These are phyloP conservation scores for Globodera rostochiensis DNA, from an alignment of 1,140 invertebrate genomes.

Conservation along the genomic window DNA sequence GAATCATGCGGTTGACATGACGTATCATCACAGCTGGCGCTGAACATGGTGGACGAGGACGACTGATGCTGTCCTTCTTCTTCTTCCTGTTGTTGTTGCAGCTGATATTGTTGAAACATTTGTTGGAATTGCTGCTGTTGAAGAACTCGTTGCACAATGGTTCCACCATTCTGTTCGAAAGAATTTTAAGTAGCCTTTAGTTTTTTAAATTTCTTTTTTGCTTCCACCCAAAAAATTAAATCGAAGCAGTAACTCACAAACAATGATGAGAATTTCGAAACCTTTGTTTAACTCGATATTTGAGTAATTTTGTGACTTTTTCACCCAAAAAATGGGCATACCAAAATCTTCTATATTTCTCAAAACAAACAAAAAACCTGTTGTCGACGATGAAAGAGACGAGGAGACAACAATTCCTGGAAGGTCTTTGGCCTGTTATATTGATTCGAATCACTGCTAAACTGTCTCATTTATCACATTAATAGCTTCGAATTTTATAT, in stretches of 20 bases:
- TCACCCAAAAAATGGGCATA: too few relatives aligned
- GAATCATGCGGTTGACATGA: not conserved
- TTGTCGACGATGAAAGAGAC: not conserved
- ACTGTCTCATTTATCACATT: not conserved
- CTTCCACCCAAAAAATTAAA: too few relatives aligned
- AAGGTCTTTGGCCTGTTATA: not conserved
- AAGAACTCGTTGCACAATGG: not conserved
- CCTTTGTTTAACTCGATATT: too few relatives aligned
- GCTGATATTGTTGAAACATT: conserved; percentile 1
- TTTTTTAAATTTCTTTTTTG: too few relatives aligned
- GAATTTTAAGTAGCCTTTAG: too few relatives aligned
- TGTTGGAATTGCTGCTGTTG: not conserved
- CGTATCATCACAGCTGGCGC: not conserved
- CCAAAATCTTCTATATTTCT: not conserved
- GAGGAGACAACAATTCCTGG: not conserved
- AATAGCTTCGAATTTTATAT: not conserved
- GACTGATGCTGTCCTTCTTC: not conserved
- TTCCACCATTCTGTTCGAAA: not conserved
- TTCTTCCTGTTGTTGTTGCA: not conserved
- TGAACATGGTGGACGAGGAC: not conserved
- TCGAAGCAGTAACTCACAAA: too few relatives aligned
- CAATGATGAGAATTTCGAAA: too few relatives aligned
- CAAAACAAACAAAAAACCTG: not conserved
- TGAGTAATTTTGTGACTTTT: too few relatives aligned
- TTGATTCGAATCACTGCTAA: not conserved